Evolutionary conservation across 2,888 invertebrate genomes (phyloP), one percentile per base, ranked within the genome.

Genomic region (Phortica magna): DNA sequence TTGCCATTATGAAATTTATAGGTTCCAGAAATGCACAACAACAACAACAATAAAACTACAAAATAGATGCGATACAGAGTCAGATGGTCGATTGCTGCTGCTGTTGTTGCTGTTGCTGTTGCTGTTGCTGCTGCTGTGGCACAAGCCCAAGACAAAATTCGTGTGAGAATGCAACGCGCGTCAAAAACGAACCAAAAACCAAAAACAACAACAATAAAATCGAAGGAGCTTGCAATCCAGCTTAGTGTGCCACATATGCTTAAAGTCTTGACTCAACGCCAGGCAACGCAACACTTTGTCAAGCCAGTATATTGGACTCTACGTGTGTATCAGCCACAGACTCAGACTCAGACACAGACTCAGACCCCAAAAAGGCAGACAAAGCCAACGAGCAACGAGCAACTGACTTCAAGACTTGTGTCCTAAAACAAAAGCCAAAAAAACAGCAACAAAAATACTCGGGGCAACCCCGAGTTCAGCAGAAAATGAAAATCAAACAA

Each of bases 381-480:
- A 73, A 64, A 22, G 19, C 22, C 14, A 74, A n/a, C 4, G 41
- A 53, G 17, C 7, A 12, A 48, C 59, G 10, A 64, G 10, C 57
- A 72, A 31, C 9, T 19, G 19, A 17, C 9, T 59, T 48, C 48
- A 48, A 22, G 61, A 19, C 10, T 14, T 22, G 70, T 68, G 17
- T 17, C 65, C 39, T 41, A 19, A 73, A 73, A 74, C 41, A 74
- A 65, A 53, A 67, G 19, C 0, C 41, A 57, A 31, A 75, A 42
- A 68, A 57, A 57, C 6, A 39, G 22, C 17, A 57, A 65, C 74
- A 74, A 67, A 71, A 53, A 48, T 19, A 61, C n/a, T 55, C 31
- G 78, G 84, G 83, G 81, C 84, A 89, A 89, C 90, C 89, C 85
- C 85, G 86, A 82, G 90, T 87, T 90, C 90, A 89, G 83, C 87